Percentiles rank a stretch among this genome's conserved stretches.
Evolutionary conservation across 2,888 invertebrate genomes (phyloP).

Genomic region (Hedya salicella): DNA sequence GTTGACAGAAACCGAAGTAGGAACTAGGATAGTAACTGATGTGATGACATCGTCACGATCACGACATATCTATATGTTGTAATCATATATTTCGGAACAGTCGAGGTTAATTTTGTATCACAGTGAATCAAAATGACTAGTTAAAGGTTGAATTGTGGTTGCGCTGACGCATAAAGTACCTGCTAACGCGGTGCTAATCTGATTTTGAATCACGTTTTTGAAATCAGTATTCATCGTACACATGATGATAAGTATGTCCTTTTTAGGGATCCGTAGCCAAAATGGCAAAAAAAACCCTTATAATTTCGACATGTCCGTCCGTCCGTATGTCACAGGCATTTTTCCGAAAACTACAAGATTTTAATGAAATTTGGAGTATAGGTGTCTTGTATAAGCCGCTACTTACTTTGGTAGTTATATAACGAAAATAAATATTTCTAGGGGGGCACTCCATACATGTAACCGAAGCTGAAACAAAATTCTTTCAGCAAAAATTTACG

Average conservation of each 20-base stretch:
- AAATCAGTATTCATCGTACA: background rate
- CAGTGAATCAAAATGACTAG: background rate
- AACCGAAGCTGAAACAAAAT: no score
- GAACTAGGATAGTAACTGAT: background rate
- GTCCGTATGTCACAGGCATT: no score
- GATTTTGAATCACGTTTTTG: conserved; percentile 3
- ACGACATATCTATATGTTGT: background rate
- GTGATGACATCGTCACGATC: conserved; percentile 22
- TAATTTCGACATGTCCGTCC: no score
- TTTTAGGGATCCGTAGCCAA: no score
- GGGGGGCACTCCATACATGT: no score
- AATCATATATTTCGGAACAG: background rate
- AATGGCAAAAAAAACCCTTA: no score
- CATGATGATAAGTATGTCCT: background rate
- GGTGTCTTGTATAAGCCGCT: no score
- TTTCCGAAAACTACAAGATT: no score
- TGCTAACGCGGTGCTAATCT: conserved; percentile 1
- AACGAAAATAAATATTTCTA: no score
- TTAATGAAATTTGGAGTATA: no score
- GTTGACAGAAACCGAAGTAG: background rate
- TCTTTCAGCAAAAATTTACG: no score
- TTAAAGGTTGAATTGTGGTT: conserved; percentile 28
- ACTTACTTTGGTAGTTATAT: no score
- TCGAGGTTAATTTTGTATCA: background rate
- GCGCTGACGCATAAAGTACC: conserved; percentile 12